Evolutionary conservation across 1,140 invertebrate genomes (phyloP), one percentile per base, ranked within the genome.

Genomic region (Magallana angulata): DNA sequence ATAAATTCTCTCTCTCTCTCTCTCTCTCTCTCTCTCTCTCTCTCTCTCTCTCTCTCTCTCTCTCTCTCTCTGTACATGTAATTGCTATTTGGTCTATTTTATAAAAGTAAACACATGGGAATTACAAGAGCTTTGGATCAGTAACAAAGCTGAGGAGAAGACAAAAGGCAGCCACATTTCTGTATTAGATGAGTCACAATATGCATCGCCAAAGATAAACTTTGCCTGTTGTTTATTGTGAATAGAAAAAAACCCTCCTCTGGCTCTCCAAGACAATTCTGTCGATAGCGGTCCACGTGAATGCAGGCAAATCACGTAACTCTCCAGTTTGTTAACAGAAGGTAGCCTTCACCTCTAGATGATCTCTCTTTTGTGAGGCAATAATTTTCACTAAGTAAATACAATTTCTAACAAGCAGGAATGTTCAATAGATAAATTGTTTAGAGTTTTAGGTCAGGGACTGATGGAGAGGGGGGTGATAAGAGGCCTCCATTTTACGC

Each of bases 361-460:
- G 68, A 71, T 71, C 68, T 71, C 68, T 71, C 9, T 71, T 71
- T 71, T 71, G 68, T 30, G 68, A 18, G 36, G 64, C 64, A 71
- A 71, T 71, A 71, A 71, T 71, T 71, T 71, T 71, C 68, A 24
- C 68, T 71, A 71, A 71, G 68, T 71, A 71, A 71, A 71, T 71
- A 71, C 7, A 71, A 71, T 36, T 36, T 71, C 24, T 71, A 48
- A 71, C 68, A 30, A 30, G 24, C 68, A 30, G 68, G 68, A 30
- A 11, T 24, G 24, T 71, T 71, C 18, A 71, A 30, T 71, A 30
- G 18, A 9, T 71, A 7, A 18, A 48, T 48, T 48, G 36, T 48
- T 48, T 48, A 48, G 36, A 48, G 5, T 48, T 71, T 30, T 30
- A 71, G 68, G 24, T 71, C 68, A 71, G 36, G 60, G 60, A 14